phyloP scores from a whole-genome alignment of 23 tunicate species.

The Halocynthia aurantium region DNA sequence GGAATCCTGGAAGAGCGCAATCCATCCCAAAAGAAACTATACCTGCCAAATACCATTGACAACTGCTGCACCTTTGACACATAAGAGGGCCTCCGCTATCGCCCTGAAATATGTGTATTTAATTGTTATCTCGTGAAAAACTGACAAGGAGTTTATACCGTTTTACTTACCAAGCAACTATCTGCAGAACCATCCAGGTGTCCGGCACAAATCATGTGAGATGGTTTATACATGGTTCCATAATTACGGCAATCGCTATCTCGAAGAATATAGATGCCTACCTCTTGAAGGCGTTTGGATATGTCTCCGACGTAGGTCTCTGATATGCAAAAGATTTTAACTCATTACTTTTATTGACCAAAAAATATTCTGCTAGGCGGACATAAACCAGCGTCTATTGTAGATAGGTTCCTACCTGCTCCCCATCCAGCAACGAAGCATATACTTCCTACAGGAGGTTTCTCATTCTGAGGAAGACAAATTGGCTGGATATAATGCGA shows the following conservation, averaged over 20 bases:
- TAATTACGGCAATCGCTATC: neutral
- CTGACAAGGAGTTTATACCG: neutral
- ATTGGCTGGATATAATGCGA: conserved; percentile 14
- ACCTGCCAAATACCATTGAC: conserved; percentile 10
- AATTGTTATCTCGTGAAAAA: neutral
- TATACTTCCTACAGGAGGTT: conserved; percentile 28
- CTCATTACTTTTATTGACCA: too few relatives aligned
- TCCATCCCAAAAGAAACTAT: neutral
- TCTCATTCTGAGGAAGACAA: conserved; percentile 38
- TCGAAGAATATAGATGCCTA: neutral
- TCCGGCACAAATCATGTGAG: conserved; percentile 3
- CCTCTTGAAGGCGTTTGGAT: neutral
- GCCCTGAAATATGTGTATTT: neutral
- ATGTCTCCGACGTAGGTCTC: too few relatives aligned
- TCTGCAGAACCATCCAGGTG: conserved; percentile 1
- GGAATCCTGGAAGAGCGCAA: conserved; percentile 2
- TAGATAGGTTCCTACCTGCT: conserved; percentile 25
- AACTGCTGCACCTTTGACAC: neutral
- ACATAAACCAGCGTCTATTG: neutral
- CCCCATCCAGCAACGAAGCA: conserved; percentile 65
- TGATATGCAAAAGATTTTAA: too few relatives aligned
- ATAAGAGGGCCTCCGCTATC: conserved; percentile 9
- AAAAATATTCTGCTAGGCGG: too few relatives aligned
- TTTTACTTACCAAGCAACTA: neutral
- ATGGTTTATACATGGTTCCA: neutral